Evolutionary conservation across 1,140 invertebrate species (phyloP), one percentile per base, ranked within the genome.

Genomic region (Micrasema longulum): DNA sequence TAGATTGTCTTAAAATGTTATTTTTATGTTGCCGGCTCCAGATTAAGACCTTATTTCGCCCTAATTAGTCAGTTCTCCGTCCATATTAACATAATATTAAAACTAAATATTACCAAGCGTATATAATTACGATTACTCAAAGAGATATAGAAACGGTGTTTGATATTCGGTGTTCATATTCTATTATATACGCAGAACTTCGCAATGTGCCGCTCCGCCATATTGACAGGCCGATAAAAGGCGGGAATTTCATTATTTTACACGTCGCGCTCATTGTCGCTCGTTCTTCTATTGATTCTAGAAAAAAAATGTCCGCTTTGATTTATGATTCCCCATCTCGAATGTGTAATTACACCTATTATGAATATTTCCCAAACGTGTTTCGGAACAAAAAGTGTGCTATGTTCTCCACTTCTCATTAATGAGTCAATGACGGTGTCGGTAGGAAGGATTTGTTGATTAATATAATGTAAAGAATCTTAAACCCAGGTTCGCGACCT

Each of bases 221-320:
- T 57, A 35, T 35, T 57, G 53, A 57, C 53, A 57, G 53, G 4
- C 26, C 53, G 31, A 57, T 57, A 63, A 63, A n/a, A 63, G 36
- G 57, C 18, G 57, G 38, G 57, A 62, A 62, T 62, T 62, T 62
- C 57, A 62, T 62, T 57, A 62, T 62, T 63, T 63, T 60, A 57
- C 55, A 60, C 23, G 55, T 14, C 55, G 26, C 36, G 10, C 57
- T 63, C 57, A 63, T 43, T 63, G 57, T 63, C 16, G 38, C 14
- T n/a, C 36, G 38, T 18, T 20, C 18, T 6, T 43, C 57, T 63
- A 43, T 63, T 45, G 57, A 43, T 63, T 63, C 41, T 41, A 43
- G 57, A 11, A 22, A 23, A 62, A 55, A 55, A 55, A 62, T 62
- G 57, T 57, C 22, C 53, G 23, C 53, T 63, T 63, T 63, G 36